These are phyloP conservation scores for Cuculus canorus DNA, from an alignment of 2,797 vertebrate genomes.

Conservation along the genomic window DNA sequence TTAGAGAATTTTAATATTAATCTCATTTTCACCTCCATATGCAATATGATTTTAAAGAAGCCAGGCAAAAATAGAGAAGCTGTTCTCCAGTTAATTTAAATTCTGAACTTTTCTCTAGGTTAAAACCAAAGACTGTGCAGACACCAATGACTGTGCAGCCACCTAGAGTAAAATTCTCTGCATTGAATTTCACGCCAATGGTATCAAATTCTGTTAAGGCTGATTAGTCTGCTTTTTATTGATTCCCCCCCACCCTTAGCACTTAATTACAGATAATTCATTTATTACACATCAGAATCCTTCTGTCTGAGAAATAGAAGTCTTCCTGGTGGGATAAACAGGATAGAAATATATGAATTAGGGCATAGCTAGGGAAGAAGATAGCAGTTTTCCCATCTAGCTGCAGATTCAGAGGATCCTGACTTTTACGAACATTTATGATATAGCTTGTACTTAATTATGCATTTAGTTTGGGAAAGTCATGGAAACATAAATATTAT, in stretches of 20 bases:
- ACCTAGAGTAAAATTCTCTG: neutral
- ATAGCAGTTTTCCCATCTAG: neutral
- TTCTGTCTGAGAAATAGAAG: neutral
- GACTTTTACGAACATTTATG: neutral
- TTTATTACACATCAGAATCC: neutral
- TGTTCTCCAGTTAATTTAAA: neutral
- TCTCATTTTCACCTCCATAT: neutral
- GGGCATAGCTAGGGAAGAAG: neutral
- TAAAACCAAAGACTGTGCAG: neutral
- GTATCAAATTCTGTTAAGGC: neutral
- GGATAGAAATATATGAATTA: neutral
- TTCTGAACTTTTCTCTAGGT: neutral
- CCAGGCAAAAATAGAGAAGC: neutral
- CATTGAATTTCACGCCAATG: neutral
- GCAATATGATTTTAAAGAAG: neutral
- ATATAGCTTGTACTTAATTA: neutral
- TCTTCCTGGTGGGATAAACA: neutral
- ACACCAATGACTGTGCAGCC: neutral
- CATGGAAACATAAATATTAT: neutral
- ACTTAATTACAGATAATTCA: neutral
- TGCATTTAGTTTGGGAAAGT: neutral
- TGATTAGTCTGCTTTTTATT: neutral
- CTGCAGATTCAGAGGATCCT: neutral
- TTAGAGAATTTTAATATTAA: neutral
- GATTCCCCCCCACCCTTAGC: neutral